phyloP scores from a whole-genome alignment of 2,797 vertebrate species.

The Sebastes variabilis region DNA sequence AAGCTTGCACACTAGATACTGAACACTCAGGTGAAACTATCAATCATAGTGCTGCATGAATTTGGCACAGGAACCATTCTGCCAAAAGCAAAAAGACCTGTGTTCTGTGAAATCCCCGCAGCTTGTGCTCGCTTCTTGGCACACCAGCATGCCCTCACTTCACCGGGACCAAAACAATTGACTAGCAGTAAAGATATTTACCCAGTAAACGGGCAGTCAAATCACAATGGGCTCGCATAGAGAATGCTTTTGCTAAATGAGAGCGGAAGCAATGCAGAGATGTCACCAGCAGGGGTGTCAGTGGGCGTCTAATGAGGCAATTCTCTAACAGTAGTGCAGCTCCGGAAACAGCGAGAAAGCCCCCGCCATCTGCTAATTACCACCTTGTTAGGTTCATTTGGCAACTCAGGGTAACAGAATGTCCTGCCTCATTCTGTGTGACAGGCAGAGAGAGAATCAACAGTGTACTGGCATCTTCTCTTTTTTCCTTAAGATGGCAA shows the following conservation, averaged over 20 bases:
- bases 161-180: slow-evolving; percentile 13
- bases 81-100: neutral
- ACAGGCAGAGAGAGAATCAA: slow-evolving; percentile 35
- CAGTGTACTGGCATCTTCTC: slow-evolving; percentile 11
- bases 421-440: slow-evolving; percentile 24
- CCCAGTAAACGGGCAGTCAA: slow-evolving; percentile 27
- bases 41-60: neutral
- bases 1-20: neutral
- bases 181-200: slow-evolving; percentile 28
- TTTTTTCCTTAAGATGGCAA: neutral
- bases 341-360: slow-evolving; percentile 37
- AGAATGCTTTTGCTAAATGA: slow-evolving; percentile 53
- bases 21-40: slow-evolving; percentile 4
- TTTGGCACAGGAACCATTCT: neutral
- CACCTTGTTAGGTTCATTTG: slow-evolving; percentile 65
- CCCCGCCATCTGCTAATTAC: slow-evolving; percentile 71
- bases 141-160: neutral
- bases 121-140: neutral
- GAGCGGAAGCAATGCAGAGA: slow-evolving; percentile 47
- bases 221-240: slow-evolving; percentile 32
- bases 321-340: slow-evolving; percentile 54
- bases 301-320: slow-evolving; percentile 74
- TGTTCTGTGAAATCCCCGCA: slow-evolving; percentile 6
- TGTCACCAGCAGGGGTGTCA: slow-evolving; percentile 69
- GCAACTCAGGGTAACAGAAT: slow-evolving; percentile 42